Evolutionary conservation across 2,888 invertebrate genomes (phyloP), one percentile per base, ranked within the genome.

Genomic region (Scaptomyza caliginosa): DNA sequence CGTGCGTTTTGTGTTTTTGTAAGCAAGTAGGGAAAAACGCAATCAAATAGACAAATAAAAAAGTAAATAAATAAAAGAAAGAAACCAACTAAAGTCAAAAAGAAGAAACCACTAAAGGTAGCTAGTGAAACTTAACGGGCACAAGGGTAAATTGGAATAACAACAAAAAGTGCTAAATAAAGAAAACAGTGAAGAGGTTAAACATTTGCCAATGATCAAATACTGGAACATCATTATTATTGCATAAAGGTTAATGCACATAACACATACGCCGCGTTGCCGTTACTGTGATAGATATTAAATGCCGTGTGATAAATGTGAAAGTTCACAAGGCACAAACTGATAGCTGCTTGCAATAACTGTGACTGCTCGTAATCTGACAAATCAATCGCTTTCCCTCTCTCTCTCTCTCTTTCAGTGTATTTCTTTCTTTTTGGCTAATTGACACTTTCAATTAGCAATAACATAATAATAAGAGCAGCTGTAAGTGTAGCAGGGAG

Each of bases 391-490:
- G 1, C 4, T n/a, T 11, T 6, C 10, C 3, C 19, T 21, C 23
- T 13, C 6, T 16, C 4, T 19, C 5, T n/a, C 13, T 7, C 11
- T n/a, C 4, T 5, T 1, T 11, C 10, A 17, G 0, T 43, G 10
- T 36, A 16, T 7, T 17, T 3, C 13, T 43, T 13, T n/a, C 17
- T 17, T 4, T 6, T 3, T 45, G 7, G 26, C 36, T 66, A 85
- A 76, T 72, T 79, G 74, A 69, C 80, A 72, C 54, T 67, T 74
- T 74, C 71, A 75, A 78, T 84, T 79, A 84, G 75, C 63, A 66
- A 67, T 59, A 42, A 43, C 55, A n/a, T n/a, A 56, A 66, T 48
- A 21, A 13, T 4, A 49, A 34, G 7, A 16, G 28, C 28, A 50
- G 28, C 17, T 7, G 24, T 45, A 49, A 19, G 26, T 13, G 24